These are phyloP conservation scores for Mechanitis mazaeus DNA, from an alignment of 2,888 invertebrate genomes.

Conservation along the genomic window DNA sequence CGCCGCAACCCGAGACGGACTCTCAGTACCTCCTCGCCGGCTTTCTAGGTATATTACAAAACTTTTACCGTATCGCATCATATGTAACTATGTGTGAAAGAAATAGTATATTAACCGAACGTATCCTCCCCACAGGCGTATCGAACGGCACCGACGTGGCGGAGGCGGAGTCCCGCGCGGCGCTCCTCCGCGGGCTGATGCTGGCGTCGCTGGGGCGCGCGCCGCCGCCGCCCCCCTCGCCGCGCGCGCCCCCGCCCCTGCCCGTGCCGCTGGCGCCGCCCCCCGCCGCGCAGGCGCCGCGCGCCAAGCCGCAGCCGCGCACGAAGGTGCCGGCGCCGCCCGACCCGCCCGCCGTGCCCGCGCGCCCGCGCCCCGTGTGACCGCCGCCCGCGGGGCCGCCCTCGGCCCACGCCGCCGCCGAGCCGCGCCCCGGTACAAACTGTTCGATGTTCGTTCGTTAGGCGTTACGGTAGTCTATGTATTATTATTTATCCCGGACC, in stretches of 20 bases:
- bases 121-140: slow-evolving; percentile 36
- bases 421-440: slow-evolving; percentile 29
- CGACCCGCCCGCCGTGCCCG: slow-evolving; percentile 34
- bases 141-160: slow-evolving; percentile 42
- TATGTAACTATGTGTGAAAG: neutral
- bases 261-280: slow-evolving; percentile 36
- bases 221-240: slow-evolving; percentile 36
- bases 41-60: slow-evolving; percentile 46
- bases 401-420: slow-evolving; percentile 31
- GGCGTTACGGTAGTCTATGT: slow-evolving; percentile 39
- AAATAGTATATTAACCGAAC: too few species aligned
- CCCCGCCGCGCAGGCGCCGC: slow-evolving; percentile 43
- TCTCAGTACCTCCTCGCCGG: slow-evolving; percentile 60
- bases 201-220: slow-evolving; percentile 66
- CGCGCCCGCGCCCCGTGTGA: slow-evolving; percentile 31
- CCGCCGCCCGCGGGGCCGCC: slow-evolving; percentile 58
- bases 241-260: slow-evolving; percentile 35
- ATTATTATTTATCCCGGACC: slow-evolving; percentile 23
- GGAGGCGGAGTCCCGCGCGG: slow-evolving; percentile 61
- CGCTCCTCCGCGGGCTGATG: slow-evolving; percentile 64
- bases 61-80: neutral
- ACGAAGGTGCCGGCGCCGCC: slow-evolving; percentile 50
- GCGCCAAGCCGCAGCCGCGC: slow-evolving; percentile 63
- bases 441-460: slow-evolving; percentile 52
- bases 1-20: slow-evolving; percentile 51